Evolutionary conservation across 2,888 invertebrate species (phyloP), one percentile per base, ranked within the genome.

Genomic region (Pinctada fucata): DNA sequence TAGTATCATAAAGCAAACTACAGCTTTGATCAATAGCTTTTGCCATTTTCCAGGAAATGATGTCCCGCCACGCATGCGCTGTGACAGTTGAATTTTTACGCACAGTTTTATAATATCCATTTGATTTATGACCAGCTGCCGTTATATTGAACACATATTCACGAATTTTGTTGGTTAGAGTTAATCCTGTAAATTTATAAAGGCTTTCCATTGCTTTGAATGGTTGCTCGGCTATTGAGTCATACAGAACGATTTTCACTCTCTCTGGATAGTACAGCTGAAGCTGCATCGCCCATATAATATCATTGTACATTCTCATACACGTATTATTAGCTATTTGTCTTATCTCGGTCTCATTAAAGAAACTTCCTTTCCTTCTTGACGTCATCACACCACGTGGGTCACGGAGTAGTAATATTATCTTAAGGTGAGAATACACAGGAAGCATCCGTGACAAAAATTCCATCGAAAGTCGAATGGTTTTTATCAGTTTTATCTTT

Each of bases 301-400:
- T 31, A 45, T 79, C 75, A 3, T 64, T 50, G 5, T 66, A 63
- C 16, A 79, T 64, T 10, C 65, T 50, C 49, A 58, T 64, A 70
- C 79, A 79, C 3, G 58, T 66, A 8, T 70, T 70, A 68, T 70
- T 73, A 2, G 76, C 58, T 49, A 47, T 70, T 3, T 63, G 58
- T 48, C 63, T 65, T 65, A 74, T 50, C 5, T 74, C 31, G 8
- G 48, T 50, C 45, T 73, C 69, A 10, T 52, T 50, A 13, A 74
- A 3, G 66, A 76, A 69, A 8, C 52, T 47, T 13, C 79, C 79
- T 48, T 63, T 52, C n/a, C 45, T 69, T 3, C 79, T 47, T 8
- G 83, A 83, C 45, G 73, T 51, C 50, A 82, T 79, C 69, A 80
- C 75, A 50, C 80, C 83, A 16, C 83, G 67, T 64, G 83, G 83